Conservation (phyloP, 2,797 vertebrate species). For the Epinephelus awoara region DNA sequence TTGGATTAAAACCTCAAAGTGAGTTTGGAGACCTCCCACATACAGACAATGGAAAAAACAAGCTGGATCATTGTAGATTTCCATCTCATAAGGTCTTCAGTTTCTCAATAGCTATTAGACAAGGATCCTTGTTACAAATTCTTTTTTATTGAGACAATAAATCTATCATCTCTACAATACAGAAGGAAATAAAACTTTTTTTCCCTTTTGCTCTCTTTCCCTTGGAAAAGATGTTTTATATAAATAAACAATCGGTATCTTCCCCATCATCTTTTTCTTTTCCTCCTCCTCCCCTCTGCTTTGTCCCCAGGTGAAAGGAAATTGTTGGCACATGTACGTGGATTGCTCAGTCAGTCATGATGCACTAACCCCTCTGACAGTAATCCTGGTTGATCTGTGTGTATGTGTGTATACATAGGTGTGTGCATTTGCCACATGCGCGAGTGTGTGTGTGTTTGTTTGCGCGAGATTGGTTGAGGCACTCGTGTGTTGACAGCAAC, state of each 20-base stretch:
- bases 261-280: conserved; percentile 55
- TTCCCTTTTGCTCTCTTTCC: conserved; percentile 3
- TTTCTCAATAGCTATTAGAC: conserved; percentile 76
- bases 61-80: conserved; percentile 69
- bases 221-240: conserved; percentile 64
- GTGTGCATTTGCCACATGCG: conserved; percentile 20
- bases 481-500: conserved; percentile 79
- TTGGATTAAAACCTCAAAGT: conserved; percentile 82
- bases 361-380: conserved; percentile 78
- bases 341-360: conserved; percentile 77
- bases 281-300: conserved; percentile 28
- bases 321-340: conserved; percentile 77
- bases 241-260: conserved; percentile 83
- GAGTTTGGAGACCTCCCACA: conserved; percentile 82
- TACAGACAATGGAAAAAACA: conserved; percentile 68
- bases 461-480: conserved; percentile 47
- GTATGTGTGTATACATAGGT: conserved; percentile 33
- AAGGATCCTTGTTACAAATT: conserved; percentile 77
- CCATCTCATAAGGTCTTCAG: conserved; percentile 66
- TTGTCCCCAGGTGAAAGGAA: conserved; percentile 81
- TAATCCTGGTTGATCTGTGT: conserved; percentile 80
- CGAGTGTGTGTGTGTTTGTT: conserved; percentile 36
- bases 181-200: conserved; percentile 57
- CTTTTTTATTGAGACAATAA: conserved; percentile 85
- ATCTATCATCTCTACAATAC: conserved; percentile 80